phyloP scores from a whole-genome alignment of 1,140 invertebrate species.

The Idris sp. region DNA sequence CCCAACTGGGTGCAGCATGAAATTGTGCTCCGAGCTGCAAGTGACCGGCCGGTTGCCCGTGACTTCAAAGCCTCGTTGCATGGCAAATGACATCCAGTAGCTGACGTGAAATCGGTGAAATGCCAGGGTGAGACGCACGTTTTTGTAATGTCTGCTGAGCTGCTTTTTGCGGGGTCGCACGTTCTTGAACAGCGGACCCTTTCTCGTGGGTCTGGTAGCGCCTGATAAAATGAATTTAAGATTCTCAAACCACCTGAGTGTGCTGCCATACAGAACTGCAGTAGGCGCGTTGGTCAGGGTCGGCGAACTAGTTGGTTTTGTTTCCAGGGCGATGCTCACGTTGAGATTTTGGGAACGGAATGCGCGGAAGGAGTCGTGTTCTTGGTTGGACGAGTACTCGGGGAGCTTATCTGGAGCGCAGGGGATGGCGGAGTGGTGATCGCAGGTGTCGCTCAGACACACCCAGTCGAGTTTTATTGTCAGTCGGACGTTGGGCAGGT shows the following conservation, averaged over 20 bases:
- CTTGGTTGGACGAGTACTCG: conserved; percentile 97
- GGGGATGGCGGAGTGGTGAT: conserved; percentile 97
- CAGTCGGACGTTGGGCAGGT: conserved; percentile 92
- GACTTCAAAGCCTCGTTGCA: conserved; percentile 95
- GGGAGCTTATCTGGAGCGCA: conserved; percentile 98
- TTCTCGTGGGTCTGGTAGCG: conserved; percentile 93
- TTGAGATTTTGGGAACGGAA: conserved; percentile 95
- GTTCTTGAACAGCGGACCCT: conserved; percentile 93
- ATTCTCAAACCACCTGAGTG: conserved; percentile 96
- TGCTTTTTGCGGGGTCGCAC: conserved; percentile 90
- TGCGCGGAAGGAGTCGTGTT: conserved; percentile 91
- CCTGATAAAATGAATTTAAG: conserved; percentile 97
- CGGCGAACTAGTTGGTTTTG: conserved; percentile 82
- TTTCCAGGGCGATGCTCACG: conserved; percentile 92
- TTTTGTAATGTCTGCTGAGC: conserved; percentile 95
- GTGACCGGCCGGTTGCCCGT: conserved; percentile 88
- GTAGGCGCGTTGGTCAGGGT: conserved; percentile 85
- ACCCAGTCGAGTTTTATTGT: conserved; percentile 93
- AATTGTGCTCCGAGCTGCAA: conserved; percentile 90
- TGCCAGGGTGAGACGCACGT: conserved; percentile 89
- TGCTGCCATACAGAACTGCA: conserved; percentile 93
- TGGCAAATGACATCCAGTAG: conserved; percentile 99
- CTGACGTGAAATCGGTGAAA: conserved; percentile 95
- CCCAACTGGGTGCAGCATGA: conserved; percentile 86
- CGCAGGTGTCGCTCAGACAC: conserved; percentile 94